Base-by-base conservation (phyloP, 2,888 invertebrate genomes). In the Alsophila aescularia region DNA sequence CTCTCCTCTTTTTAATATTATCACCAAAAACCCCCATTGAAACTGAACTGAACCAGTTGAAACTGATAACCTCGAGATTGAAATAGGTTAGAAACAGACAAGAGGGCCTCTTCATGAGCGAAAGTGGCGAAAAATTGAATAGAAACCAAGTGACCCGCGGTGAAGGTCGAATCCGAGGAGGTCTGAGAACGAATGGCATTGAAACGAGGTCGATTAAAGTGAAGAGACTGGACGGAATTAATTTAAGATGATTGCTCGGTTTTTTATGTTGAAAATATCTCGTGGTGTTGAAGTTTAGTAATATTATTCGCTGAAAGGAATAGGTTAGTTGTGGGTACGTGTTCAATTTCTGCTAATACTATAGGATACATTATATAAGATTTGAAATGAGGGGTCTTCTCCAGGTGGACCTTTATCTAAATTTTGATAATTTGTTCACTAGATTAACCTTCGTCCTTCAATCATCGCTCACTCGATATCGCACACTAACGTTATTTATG, bases 81-180 rank as follows among this genome's bases (percentile, higher is more conserved):
- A 40, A 42, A 44, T 49, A 49, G 54, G 34, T 34, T 32, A 41
- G 53, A 42, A 12, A 21, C 35, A 18, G 14, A 2, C 27, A 24
- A 31, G 53, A 10, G 16, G 24, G 14, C 12, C 48, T 16, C 49
- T 43, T 42, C 34, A 37, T 16, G 40, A 16, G 21, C 41, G 47
- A 51, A 44, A 52, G 53, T 54, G 39, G 49, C 36, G 39, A 39
- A 35, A 45, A 60, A 64, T 58, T 62, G 60, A 62, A 64, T 60
- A 49, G 56, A 36, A 58, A 50, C 24, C 52, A 56, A 56, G 55
- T 56, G 60, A 62, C 62, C 62, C 62, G 52, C 27, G 50, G 41
- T 42, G 13, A 18, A 54, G 48, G 50, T 44, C n/a, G 31, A n/a
- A n/a, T n/a, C n/a, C 18, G 18, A 5, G 3, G 18, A 2, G 18